Evolutionary conservation across 2,797 vertebrate species (phyloP).

Genomic region (Pyrrhura leucotis): DNA sequence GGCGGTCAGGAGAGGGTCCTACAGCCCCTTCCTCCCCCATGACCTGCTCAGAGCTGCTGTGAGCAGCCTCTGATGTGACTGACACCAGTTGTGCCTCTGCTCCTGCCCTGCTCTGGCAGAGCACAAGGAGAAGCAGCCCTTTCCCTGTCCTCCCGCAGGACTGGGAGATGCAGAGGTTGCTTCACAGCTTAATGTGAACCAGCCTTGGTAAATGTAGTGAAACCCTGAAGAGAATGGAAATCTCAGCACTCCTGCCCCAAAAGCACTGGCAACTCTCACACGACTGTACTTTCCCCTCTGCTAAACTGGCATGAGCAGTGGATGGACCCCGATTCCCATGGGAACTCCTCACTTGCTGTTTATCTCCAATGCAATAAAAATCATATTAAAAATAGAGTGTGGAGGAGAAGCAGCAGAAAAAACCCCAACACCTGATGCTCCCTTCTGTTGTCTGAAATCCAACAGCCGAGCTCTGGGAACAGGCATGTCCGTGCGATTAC

Average conservation of each 20-base stretch:
- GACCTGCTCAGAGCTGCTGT: not conserved
- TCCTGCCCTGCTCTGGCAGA: not conserved
- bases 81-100: rapidly evolving
- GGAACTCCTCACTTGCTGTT: slow-evolving; percentile 36
- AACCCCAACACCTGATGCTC: slow-evolving; percentile 9
- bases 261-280: not conserved
- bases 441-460: slow-evolving; percentile 22
- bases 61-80: not conserved
- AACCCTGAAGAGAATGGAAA: slow-evolving; percentile 26
- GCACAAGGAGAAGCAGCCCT: not conserved
- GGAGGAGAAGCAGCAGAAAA: not conserved
- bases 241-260: not conserved
- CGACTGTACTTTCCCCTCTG: not conserved
- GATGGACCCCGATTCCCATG: slow-evolving; percentile 31
- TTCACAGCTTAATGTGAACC: not conserved
- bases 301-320: not conserved
- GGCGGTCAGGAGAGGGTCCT: not conserved
- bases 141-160: not conserved
- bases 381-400: slow-evolving; percentile 21
- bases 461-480: slow-evolving; percentile 9
- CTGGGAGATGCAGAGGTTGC: not conserved
- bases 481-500: not conserved
- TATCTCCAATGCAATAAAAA: slow-evolving; percentile 61
- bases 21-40: not conserved
- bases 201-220: slow-evolving; percentile 27